Percentiles rank a stretch among this genome's conserved stretches.
These are phyloP conservation scores for Adelognathus sp. DNA, from an alignment of 2,888 invertebrate species.

Conservation along the genomic window DNA sequence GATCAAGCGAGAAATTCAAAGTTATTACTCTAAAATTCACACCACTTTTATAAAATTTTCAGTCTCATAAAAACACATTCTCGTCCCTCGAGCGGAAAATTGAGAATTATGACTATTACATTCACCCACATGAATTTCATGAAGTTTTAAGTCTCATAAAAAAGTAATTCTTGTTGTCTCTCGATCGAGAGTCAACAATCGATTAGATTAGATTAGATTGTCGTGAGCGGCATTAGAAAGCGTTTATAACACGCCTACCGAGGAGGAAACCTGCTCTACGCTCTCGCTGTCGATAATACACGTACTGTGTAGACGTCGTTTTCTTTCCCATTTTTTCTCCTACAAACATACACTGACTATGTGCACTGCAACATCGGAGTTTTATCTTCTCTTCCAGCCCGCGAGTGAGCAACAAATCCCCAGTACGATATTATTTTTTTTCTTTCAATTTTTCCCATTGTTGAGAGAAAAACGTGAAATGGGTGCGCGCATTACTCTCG, in stretches of 20 bases:
- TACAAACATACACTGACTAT: background rate
- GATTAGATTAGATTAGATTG: constrained; percentile 21
- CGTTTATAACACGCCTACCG: background rate
- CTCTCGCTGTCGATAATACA: constrained; percentile 11
- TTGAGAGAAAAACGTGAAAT: constrained; percentile 21
- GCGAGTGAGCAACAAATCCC: background rate
- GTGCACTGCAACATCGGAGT: background rate
- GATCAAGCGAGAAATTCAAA: too few species aligned
- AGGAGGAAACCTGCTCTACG: background rate
- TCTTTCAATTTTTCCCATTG: constrained; percentile 27
- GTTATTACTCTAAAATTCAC: too few species aligned
- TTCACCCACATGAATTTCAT: too few species aligned
- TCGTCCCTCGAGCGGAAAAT: too few species aligned
- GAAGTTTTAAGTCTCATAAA: too few species aligned
- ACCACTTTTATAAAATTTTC: too few species aligned
- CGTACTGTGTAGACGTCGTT: background rate
- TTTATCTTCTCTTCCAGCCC: background rate
- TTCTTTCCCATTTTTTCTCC: background rate
- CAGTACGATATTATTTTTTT: constrained; percentile 8
- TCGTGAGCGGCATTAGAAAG: constrained; percentile 13
- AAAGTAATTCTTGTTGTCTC: background rate
- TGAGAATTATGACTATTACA: too few species aligned
- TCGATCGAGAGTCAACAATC: background rate
- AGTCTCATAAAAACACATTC: too few species aligned
- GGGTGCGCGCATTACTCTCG: constrained; percentile 31